phyloP scores from a whole-genome alignment of 2,888 invertebrate genomes.

The Dicyrtoma fusca region DNA sequence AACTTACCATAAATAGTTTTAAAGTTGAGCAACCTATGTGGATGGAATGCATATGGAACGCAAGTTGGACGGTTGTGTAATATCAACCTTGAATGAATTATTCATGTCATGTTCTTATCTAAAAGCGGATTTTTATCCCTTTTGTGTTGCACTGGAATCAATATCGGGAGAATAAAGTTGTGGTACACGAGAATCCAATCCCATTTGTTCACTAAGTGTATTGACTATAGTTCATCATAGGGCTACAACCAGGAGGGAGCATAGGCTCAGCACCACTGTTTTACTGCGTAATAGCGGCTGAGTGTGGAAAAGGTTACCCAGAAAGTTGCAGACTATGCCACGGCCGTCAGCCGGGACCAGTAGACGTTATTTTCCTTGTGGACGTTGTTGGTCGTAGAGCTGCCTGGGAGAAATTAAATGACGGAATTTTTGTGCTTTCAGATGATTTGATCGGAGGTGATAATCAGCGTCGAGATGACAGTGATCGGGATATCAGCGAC shows the following conservation, averaged over 20 bases:
- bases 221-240: constrained; percentile 35
- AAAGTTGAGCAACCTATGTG: no score
- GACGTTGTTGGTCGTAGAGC: no score
- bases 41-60: constrained; percentile 3
- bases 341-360: no score
- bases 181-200: constrained; percentile 56
- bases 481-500: constrained; percentile 58
- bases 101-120: constrained; percentile 56
- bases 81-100: constrained; percentile 56
- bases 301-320: no score
- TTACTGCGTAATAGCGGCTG: no score
- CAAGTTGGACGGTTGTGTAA: constrained; percentile 47
- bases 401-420: neutral
- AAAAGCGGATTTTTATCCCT: constrained; percentile 56
- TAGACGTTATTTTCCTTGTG: no score
- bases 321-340: no score
- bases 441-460: constrained; percentile 50
- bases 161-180: constrained; percentile 54
- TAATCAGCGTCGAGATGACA: constrained; percentile 57
- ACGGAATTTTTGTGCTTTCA: constrained; percentile 6
- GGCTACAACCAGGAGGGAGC: no score
- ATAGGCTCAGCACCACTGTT: no score
- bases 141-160: constrained; percentile 51
- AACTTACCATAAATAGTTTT: no score
- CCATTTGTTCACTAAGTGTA: no score